phyloP scores from a whole-genome alignment of 2,113 vertebrate genomes.

The Platycercus adscitus region DNA sequence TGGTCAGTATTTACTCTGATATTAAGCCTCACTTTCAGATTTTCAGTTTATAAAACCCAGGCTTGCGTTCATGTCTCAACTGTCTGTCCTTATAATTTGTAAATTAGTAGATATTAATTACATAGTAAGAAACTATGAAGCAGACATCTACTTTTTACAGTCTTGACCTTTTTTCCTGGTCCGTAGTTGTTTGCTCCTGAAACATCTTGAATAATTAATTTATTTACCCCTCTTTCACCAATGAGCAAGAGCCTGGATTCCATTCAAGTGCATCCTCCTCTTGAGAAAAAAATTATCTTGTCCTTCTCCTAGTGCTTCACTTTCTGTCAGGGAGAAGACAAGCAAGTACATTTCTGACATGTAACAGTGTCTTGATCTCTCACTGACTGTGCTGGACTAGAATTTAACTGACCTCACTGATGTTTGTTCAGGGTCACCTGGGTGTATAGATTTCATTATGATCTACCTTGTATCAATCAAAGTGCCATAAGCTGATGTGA shows the following conservation, averaged over 20 bases:
- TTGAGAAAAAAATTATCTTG: neutral
- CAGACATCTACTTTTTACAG: neutral
- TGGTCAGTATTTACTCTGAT: neutral
- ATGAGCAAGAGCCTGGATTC: accelerated
- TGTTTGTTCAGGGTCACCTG: neutral
- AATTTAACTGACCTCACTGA: neutral
- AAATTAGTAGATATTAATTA: neutral
- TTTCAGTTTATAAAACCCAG: neutral
- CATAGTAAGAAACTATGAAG: neutral
- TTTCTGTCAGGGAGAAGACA: accelerated
- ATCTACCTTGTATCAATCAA: neutral
- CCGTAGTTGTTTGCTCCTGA: neutral
- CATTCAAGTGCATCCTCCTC: neutral
- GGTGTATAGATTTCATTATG: neutral
- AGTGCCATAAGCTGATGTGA: neutral
- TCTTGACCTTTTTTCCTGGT: neutral
- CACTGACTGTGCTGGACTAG: neutral
- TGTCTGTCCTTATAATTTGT: neutral
- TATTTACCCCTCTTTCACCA: neutral
- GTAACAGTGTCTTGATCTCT: neutral
- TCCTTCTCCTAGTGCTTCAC: neutral
- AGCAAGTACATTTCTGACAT: neutral
- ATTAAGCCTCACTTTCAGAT: neutral
- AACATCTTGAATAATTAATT: neutral
- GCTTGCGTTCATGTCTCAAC: neutral